Conservation (phyloP, 2,113 vertebrate species). For the Theristicus caerulescens region DNA sequence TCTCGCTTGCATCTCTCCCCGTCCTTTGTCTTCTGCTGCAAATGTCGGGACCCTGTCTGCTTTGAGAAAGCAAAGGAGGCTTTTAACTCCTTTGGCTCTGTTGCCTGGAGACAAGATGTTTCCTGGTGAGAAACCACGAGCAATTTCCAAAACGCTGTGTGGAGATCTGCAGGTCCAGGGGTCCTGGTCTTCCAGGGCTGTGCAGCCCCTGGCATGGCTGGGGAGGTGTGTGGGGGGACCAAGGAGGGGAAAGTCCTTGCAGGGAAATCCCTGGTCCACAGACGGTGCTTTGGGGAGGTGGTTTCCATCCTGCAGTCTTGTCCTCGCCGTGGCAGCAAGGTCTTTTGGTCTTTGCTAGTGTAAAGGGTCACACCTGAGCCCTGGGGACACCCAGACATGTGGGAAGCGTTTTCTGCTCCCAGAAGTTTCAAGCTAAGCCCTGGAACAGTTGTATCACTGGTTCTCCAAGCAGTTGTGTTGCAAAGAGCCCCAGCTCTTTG, state of each 20-base stretch:
- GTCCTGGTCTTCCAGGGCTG: not conserved
- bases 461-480: not conserved
- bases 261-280: not conserved
- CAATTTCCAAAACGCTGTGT: not conserved
- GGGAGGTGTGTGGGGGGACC: not conserved
- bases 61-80: not conserved
- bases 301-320: not conserved
- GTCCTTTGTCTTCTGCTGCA: not conserved
- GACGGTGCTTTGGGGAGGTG: not conserved
- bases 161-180: not conserved
- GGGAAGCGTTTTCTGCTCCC: not conserved
- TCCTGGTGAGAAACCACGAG: not conserved
- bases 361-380: not conserved
- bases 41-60: not conserved
- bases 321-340: not conserved
- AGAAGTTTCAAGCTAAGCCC: not conserved
- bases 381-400: not conserved
- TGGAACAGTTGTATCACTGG: not conserved
- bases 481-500: not conserved
- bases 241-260: not conserved
- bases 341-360: not conserved
- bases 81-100: not conserved
- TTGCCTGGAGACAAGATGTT: not conserved
- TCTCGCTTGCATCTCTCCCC: not conserved
- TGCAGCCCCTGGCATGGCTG: fast-evolving